Evolutionary conservation across 2,797 vertebrate species (phyloP).

Genomic region (Sitta carolinensis): DNA sequence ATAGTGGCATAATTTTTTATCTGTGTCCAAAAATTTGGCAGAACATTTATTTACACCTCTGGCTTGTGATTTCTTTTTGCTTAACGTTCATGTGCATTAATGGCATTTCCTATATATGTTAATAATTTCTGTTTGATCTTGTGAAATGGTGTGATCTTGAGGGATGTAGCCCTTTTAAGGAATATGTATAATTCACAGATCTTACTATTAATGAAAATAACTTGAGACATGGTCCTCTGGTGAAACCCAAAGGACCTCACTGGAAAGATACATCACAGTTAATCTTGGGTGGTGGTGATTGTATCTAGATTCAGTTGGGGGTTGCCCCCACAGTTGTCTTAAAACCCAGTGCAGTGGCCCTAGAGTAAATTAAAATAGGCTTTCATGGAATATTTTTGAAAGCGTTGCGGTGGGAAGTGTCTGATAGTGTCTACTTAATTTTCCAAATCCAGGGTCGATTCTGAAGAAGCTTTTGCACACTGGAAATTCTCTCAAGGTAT

Average conservation of each 20-base stretch:
- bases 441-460: conserved; percentile 86
- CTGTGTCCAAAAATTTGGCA: not conserved
- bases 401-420: not conserved
- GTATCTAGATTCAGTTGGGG: not conserved
- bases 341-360: fast-evolving
- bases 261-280: not conserved
- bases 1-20: not conserved
- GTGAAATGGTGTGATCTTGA: not conserved
- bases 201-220: not conserved
- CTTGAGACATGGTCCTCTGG: not conserved
- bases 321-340: not conserved
- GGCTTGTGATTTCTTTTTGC: not conserved
- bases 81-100: not conserved
- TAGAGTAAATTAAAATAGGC: not conserved
- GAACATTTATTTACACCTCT: not conserved
- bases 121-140: not conserved
- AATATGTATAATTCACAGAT: not conserved
- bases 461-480: conserved; percentile 99
- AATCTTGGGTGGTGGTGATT: not conserved
- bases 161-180: not conserved
- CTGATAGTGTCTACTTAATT: not conserved
- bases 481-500: conserved; percentile 98
- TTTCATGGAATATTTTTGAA: not conserved
- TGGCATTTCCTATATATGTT: not conserved
- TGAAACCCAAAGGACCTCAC: not conserved